These are phyloP conservation scores for Struthio camelus DNA, from an alignment of 2,113 vertebrate genomes.

Conservation along the genomic window DNA sequence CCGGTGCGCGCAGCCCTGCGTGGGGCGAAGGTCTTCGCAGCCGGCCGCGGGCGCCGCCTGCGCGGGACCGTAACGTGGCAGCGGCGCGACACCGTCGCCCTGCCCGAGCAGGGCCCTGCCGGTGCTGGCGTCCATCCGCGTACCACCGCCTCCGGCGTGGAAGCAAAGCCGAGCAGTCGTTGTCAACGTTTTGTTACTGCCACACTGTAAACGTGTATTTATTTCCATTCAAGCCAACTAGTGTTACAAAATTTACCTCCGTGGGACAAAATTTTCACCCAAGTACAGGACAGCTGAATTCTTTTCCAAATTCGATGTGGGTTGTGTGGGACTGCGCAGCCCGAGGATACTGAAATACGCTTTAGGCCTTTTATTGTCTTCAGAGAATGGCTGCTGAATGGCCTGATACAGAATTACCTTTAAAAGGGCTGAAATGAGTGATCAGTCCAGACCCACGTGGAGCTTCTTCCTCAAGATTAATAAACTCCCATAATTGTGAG, in stretches of 20 bases:
- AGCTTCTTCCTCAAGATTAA: neutral
- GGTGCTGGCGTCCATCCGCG: too few species aligned
- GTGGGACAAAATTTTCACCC: neutral
- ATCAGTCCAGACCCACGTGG: rapidly evolving
- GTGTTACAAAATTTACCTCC: neutral
- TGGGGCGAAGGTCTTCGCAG: too few species aligned
- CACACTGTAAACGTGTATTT: rapidly evolving
- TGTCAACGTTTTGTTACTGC: neutral
- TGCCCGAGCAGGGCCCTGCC: too few species aligned
- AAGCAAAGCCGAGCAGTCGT: rapidly evolving
- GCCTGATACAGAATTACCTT: neutral
- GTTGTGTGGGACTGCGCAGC: rapidly evolving
- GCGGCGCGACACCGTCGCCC: too few species aligned
- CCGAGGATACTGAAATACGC: rapidly evolving
- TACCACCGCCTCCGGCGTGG: too few species aligned
- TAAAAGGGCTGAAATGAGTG: neutral
- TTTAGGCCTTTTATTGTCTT: neutral
- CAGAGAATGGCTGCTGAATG: neutral
- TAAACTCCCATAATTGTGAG: neutral
- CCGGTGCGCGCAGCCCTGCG: too few species aligned
- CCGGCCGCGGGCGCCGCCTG: neutral
- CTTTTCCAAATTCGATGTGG: rapidly evolving
- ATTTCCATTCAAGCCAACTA: rapidly evolving
- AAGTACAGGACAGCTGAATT: rapidly evolving
- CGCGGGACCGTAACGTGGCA: too few species aligned